Evolutionary conservation across 2,113 vertebrate genomes (phyloP), one percentile per base, ranked within the genome.

Genomic region (Rhinolophus ferrumequinum): DNA sequence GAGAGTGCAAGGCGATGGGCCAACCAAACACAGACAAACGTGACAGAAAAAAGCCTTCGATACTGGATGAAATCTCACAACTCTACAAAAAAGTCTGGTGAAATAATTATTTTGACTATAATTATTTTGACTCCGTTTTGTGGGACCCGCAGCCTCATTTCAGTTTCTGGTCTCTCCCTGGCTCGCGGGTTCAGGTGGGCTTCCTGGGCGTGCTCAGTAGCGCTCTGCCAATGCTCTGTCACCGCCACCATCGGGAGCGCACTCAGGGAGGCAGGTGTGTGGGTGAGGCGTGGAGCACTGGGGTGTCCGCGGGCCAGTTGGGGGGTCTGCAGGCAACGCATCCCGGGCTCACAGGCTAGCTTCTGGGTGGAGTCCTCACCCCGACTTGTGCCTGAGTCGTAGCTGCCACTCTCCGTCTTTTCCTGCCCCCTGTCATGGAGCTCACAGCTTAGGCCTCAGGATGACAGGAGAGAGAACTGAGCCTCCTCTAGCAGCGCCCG

Each of bases 231-330:
- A 79, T 12, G 13, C 41, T 38, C 41, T 4, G 13, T 26, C 47
- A 26, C 44, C 3, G 15, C 21, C 9, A 19, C 35, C 52, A 4
- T 58, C 67, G 30, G 69, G 69, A 30, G 18, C 2, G 0, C 18
- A 21, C 10, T 5, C n/a, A 21, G 11, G 83, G 28, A 75, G 28
- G 54, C 8, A 33, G 28, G 54, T 6, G 30, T 47, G 54, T 13
- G 13, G 28, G 19, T 47, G 54, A 69, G 5, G 3, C 0, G 2
- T 28, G 28, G 4, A 24, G 54, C 5, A 0, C 54, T 44, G 54
- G 13, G 70, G 30, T 18, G 28, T 30, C 33, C 10, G 14, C 18
- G 14, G 30, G 38, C 13, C 54, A 18, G 19, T 11, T 3, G 11
- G 5, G 69, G 24, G 9, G 6, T 8, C 5, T 62, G 2, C 41